phyloP scores from a whole-genome alignment of 1,140 invertebrate species.

The Trissolcus basalis region DNA sequence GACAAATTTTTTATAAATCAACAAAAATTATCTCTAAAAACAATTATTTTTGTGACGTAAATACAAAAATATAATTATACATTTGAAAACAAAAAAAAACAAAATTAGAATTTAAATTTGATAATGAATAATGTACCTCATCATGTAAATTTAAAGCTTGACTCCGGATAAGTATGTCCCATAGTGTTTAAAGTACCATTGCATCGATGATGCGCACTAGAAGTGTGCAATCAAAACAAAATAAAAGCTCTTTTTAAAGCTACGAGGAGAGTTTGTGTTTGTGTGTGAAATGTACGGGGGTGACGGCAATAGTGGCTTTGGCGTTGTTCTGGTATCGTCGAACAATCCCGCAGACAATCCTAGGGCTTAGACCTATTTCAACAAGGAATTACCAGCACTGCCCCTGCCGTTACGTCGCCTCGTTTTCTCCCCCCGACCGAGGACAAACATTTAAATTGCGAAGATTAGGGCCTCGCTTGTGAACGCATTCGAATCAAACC shows the following conservation, averaged over 20 bases:
- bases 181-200: not conserved
- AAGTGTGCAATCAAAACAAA: conserved; percentile 4
- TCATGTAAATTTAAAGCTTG: too few relatives aligned
- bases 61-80: too few relatives aligned
- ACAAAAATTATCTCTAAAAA: too few relatives aligned
- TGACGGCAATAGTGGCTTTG: conserved; percentile 36
- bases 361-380: conserved; percentile 61
- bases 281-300: conserved; percentile 31
- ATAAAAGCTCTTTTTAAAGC: conserved; percentile 15
- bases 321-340: conserved; percentile 55
- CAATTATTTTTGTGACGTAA: too few relatives aligned
- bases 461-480: conserved; percentile 52
- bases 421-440: conserved; percentile 17
- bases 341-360: conserved; percentile 61
- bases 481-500: conserved; percentile 40
- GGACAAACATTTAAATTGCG: conserved; percentile 62
- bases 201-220: not conserved
- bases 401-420: conserved; percentile 33
- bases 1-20: too few relatives aligned
- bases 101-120: too few relatives aligned
- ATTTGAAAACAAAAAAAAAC: too few relatives aligned
- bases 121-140: too few relatives aligned
- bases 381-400: conserved; percentile 60
- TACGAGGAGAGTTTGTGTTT: conserved; percentile 7
- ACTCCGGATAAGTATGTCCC: not conserved